These are phyloP conservation scores for Parazoanthus atlanticus DNA, from an alignment of 92 coral and sea anemone genomes.

Conservation along the genomic window DNA sequence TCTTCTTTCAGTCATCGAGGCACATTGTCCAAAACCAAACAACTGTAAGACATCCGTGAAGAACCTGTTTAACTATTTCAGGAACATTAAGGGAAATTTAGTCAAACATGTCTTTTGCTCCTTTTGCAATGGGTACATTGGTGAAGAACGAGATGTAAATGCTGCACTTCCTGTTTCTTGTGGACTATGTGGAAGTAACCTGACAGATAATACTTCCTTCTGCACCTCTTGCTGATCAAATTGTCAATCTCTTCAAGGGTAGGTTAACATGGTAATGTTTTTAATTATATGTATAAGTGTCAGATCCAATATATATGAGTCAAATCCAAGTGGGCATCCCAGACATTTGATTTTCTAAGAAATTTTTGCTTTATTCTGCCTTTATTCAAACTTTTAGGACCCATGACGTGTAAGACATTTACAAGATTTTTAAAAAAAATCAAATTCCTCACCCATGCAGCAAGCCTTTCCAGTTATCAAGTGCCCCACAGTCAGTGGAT, in stretches of 20 bases:
- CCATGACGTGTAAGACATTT: background rate
- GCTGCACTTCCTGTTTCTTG: slow-evolving; percentile 35
- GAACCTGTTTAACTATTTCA: too few relatives aligned
- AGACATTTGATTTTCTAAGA: background rate
- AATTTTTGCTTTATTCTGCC: background rate
- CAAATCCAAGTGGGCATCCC: background rate
- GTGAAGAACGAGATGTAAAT: slow-evolving; percentile 28
- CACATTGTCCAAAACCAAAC: too few relatives aligned
- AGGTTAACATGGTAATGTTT: slow-evolving; percentile 21
- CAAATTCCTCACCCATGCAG: background rate
- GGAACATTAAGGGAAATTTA: slow-evolving; percentile 54
- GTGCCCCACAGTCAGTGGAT: slow-evolving; percentile 12
- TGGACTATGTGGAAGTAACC: slow-evolving; percentile 53
- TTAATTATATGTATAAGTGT: background rate
- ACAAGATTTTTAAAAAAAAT: background rate
- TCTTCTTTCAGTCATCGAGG: too few relatives aligned
- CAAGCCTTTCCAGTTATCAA: background rate
- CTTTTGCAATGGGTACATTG: slow-evolving; percentile 57
- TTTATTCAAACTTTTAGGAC: background rate
- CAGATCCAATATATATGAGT: background rate
- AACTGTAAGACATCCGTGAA: too few relatives aligned
- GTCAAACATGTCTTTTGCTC: slow-evolving; percentile 53
- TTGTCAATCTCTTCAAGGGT: slow-evolving; percentile 57
- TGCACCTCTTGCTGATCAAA: slow-evolving; percentile 59
- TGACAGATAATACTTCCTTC: slow-evolving; percentile 38